Evolutionary conservation across 2,797 vertebrate species (phyloP).

Genomic region (Sebastes kiyomatsui): DNA sequence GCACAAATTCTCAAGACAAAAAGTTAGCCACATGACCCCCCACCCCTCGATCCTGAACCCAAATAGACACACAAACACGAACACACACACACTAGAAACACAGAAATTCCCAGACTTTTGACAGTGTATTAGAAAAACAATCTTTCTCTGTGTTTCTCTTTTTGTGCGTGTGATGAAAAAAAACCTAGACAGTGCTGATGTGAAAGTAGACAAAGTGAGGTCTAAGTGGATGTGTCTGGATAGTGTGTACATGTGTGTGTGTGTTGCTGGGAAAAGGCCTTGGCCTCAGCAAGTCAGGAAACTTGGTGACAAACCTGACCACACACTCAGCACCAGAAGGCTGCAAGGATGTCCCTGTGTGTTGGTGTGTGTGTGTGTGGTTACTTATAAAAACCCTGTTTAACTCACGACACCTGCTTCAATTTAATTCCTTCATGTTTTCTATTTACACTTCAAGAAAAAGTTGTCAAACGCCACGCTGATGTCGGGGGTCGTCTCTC

Average conservation of each 20-base stretch:
- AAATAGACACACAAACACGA: conserved; percentile 16
- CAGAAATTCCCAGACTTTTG: conserved; percentile 10
- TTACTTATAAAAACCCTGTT: conserved; percentile 9
- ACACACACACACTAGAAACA: background rate
- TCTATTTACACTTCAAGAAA: background rate
- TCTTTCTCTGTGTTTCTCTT: background rate
- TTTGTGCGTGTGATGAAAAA: background rate
- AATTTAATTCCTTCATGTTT: background rate
- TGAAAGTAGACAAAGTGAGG: conserved; percentile 52
- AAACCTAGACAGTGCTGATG: conserved; percentile 12
- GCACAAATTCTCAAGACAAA: conserved; percentile 54
- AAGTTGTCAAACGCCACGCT: background rate
- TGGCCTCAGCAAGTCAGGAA: conserved; percentile 46
- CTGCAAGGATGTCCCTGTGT: conserved; percentile 11
- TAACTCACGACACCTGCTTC: conserved; percentile 13
- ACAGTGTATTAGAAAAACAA: background rate
- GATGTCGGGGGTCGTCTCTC: background rate
- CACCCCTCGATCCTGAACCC: background rate
- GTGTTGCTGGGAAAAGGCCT: conserved; percentile 44
- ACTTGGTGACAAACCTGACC: conserved; percentile 65
- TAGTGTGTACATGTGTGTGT: background rate
- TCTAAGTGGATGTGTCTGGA: conserved; percentile 50
- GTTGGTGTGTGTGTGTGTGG: conserved; percentile 19
- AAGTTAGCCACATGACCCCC: conserved; percentile 25
- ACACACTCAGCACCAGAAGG: conserved; percentile 55